These are phyloP conservation scores for Lamprotornis superbus DNA, from an alignment of 2,113 vertebrate species.

Conservation along the genomic window DNA sequence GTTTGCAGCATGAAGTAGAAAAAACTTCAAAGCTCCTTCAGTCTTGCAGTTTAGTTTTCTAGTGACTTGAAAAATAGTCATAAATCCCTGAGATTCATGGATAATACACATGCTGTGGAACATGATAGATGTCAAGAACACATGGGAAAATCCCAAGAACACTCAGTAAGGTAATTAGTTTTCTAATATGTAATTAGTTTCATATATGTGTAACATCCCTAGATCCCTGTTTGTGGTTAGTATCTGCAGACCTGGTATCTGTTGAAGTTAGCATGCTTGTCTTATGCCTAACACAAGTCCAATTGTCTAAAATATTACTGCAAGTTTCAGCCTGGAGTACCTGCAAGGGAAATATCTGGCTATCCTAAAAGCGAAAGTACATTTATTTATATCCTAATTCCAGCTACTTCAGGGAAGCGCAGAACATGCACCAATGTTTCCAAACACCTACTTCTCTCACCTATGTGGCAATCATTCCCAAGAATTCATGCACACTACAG, in stretches of 20 bases:
- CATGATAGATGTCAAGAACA: accelerated
- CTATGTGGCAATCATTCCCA: not conserved
- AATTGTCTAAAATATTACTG: not conserved
- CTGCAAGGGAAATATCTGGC: not conserved
- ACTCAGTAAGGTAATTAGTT: not conserved
- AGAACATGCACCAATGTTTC: not conserved
- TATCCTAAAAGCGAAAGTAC: not conserved
- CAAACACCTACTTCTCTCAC: not conserved
- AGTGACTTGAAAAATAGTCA: not conserved
- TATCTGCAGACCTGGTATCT: not conserved
- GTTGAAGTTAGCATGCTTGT: not conserved
- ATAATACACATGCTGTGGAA: not conserved
- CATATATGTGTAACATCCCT: not conserved
- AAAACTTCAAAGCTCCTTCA: not conserved
- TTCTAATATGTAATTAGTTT: not conserved
- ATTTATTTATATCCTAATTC: not conserved
- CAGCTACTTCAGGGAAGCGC: not conserved
- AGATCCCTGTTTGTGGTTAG: not conserved
- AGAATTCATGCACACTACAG: not conserved
- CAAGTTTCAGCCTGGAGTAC: not conserved
- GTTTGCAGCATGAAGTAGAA: not conserved
- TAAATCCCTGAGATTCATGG: not conserved
- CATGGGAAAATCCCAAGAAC: not conserved
- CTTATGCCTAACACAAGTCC: not conserved
- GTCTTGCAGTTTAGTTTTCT: not conserved